These are phyloP conservation scores for Nomia melanderi DNA, from an alignment of 1,140 invertebrate genomes.

Conservation along the genomic window DNA sequence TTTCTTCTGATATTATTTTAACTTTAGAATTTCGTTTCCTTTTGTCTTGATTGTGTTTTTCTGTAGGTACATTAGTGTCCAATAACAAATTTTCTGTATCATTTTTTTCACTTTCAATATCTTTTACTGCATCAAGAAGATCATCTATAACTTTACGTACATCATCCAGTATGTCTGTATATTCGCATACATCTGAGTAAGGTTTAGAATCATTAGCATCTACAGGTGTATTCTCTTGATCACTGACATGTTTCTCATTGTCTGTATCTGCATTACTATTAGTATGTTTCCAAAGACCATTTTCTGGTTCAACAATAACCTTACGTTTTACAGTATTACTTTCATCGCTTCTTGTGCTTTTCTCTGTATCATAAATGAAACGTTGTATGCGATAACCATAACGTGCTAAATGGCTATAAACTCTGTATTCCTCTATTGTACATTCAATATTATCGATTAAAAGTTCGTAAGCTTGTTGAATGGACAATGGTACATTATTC, in stretches of 20 bases:
- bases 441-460: constrained; percentile 80
- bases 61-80: constrained; percentile 10
- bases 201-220: not conserved
- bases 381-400: constrained; percentile 81
- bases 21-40: constrained; percentile 63
- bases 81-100: not conserved
- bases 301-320: constrained; percentile 75
- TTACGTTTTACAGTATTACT: constrained; percentile 57
- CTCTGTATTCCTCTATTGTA: constrained; percentile 83
- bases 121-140: constrained; percentile 23
- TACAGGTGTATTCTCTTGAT: constrained; percentile 5
- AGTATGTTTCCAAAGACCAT: constrained; percentile 64
- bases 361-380: constrained; percentile 64
- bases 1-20: constrained; percentile 76
- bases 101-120: constrained; percentile 1
- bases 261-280: not conserved
- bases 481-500: constrained; percentile 82
- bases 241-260: not conserved
- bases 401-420: constrained; percentile 83
- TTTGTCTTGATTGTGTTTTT: constrained; percentile 29
- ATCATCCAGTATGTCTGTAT: constrained; percentile 9
- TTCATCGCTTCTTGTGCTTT: constrained; percentile 51
- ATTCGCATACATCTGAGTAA: not conserved
- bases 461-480: constrained; percentile 84
- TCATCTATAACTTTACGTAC: constrained; percentile 42